Percentiles rank a stretch among this genome's conserved stretches.
phyloP scores from a whole-genome alignment of 2,888 invertebrate genomes.

The Drosophila mercatorum region DNA sequence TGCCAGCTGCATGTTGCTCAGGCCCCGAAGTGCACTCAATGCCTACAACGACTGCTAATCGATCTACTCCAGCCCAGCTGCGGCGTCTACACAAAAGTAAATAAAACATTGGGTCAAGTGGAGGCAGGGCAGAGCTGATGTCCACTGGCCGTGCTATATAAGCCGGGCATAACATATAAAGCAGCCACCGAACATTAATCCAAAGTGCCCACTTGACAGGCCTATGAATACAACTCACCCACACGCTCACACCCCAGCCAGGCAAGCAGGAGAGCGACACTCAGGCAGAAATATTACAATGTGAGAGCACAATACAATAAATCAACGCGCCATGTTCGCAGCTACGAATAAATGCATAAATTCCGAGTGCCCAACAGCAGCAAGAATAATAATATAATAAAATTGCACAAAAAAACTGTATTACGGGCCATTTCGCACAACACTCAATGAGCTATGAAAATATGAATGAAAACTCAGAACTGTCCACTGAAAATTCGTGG shows the following conservation, averaged over 20 bases:
- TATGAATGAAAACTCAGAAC: conserved; percentile 48
- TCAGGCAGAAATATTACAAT: conserved; percentile 63
- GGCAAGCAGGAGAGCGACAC: conserved; percentile 42
- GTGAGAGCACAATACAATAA: conserved; percentile 67
- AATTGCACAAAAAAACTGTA: conserved; percentile 10
- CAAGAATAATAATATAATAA: conserved; percentile 17
- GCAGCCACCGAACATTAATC: conserved; percentile 33
- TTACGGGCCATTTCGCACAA: conserved; percentile 64
- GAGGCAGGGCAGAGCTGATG: neutral
- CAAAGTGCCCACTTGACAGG: conserved; percentile 62
- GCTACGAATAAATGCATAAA: conserved; percentile 74
- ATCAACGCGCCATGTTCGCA: conserved; percentile 58
- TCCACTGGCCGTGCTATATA: conserved; percentile 8
- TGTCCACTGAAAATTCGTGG: neutral
- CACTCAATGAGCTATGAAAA: conserved; percentile 76
- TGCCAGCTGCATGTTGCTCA: conserved; percentile 20
- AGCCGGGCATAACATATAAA: conserved; percentile 27
- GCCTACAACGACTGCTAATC: conserved; percentile 38
- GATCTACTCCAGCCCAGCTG: conserved; percentile 17
- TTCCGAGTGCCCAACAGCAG: conserved; percentile 63
- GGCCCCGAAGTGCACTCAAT: conserved; percentile 21
- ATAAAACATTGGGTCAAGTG: conserved; percentile 33
- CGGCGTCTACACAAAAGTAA: conserved; percentile 17
- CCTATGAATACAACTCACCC: conserved; percentile 47
- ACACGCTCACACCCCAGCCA: neutral